Conservation (phyloP, 2,888 invertebrate species). For the Andrena flavipes region DNA sequence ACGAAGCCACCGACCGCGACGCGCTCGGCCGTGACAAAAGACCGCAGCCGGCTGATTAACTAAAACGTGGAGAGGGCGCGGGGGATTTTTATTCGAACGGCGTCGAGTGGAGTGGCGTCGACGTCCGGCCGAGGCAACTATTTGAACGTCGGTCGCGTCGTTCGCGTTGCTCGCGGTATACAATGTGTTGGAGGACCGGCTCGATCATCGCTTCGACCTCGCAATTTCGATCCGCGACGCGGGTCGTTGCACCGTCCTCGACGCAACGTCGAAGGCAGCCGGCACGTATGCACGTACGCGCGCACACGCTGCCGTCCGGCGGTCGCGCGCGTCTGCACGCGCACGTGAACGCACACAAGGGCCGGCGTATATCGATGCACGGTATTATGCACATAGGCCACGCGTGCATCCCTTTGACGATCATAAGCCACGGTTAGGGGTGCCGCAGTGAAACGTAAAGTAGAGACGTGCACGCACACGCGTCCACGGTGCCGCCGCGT, state of each 20-base stretch:
- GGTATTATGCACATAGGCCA: constrained; percentile 74
- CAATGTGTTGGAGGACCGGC: constrained; percentile 60
- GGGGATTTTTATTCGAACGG: constrained; percentile 56
- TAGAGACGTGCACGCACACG: constrained; percentile 62
- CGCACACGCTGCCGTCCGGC: constrained; percentile 7
- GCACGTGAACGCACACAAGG: not conserved
- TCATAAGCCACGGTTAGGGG: constrained; percentile 75
- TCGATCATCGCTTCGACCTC: constrained; percentile 72
- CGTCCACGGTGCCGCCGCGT: constrained; percentile 29
- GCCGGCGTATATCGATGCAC: constrained; percentile 65
- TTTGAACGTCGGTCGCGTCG: constrained; percentile 62
- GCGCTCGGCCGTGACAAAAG: constrained; percentile 39
- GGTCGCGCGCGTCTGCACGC: not conserved
- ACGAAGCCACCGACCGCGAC: not conserved
- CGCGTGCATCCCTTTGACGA: constrained; percentile 77
- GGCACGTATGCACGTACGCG: constrained; percentile 37
- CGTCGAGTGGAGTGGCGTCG: constrained; percentile 59
- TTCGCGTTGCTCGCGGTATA: constrained; percentile 55
- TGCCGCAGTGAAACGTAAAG: constrained; percentile 70
- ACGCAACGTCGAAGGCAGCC: constrained; percentile 70
- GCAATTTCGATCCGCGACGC: constrained; percentile 73
- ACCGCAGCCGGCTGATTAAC: constrained; percentile 44
- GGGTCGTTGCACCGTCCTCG: constrained; percentile 70
- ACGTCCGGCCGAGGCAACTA: constrained; percentile 62
- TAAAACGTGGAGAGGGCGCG: constrained; percentile 39